These are phyloP conservation scores for Parus major DNA, from an alignment of 2,113 vertebrate species.

Conservation along the genomic window DNA sequence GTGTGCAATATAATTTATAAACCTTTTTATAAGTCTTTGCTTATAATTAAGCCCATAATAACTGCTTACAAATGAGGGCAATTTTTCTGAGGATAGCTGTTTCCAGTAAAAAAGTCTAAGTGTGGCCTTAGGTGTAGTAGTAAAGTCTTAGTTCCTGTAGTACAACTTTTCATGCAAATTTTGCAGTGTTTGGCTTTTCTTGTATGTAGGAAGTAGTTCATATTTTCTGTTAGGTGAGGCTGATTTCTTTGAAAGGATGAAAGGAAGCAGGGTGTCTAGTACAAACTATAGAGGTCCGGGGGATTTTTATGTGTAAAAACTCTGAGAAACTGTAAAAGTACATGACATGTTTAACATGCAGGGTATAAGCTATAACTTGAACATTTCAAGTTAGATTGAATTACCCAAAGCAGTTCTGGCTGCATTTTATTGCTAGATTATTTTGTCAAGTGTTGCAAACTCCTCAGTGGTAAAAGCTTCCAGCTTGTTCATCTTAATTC, in stretches of 20 bases:
- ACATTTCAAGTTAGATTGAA: neutral
- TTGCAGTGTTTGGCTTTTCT: neutral
- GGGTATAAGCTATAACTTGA: neutral
- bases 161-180: neutral
- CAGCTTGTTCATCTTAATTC: neutral
- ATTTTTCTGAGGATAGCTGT: neutral
- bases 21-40: neutral
- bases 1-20: neutral
- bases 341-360: accelerated
- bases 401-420: neutral
- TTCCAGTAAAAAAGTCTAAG: neutral
- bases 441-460: neutral
- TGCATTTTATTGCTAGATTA: neutral
- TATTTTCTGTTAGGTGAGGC: neutral
- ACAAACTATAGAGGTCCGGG: neutral
- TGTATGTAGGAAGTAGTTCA: neutral
- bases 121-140: neutral
- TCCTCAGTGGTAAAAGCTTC: neutral
- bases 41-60: neutral
- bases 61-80: neutral
- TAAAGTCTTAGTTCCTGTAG: neutral
- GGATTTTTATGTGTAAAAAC: neutral
- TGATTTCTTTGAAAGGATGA: neutral
- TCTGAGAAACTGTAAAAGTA: neutral
- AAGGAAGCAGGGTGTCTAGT: neutral